Conservation (phyloP, 2,113 vertebrate genomes). For the Nannobrachium achirus region DNA sequence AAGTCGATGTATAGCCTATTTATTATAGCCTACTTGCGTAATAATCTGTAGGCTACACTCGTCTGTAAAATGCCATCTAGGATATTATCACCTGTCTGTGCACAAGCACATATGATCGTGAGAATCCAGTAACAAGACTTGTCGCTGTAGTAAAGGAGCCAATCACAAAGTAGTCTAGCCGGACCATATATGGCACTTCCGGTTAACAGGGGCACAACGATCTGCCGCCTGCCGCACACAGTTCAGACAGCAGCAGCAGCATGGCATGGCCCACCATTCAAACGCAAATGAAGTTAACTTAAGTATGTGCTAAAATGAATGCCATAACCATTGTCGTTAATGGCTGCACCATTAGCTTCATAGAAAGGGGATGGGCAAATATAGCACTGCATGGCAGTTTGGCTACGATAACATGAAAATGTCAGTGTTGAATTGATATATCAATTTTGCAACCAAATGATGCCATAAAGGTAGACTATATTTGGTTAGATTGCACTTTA, state of each 20-base stretch:
- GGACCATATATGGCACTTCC: conserved; percentile 78
- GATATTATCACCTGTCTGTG: conserved; percentile 47
- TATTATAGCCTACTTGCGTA: not conserved
- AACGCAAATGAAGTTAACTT: no score
- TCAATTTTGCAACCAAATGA: no score
- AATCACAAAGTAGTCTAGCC: conserved; percentile 59
- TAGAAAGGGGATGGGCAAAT: no score
- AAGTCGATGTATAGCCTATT: not conserved
- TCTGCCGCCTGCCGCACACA: conserved; percentile 15
- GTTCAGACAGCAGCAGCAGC: conserved; percentile 35
- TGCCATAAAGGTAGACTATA: no score
- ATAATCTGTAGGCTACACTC: conserved; percentile 36
- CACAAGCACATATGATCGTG: conserved; percentile 47
- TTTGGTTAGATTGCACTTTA: no score
- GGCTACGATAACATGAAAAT: no score
- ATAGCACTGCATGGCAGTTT: no score
- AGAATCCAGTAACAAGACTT: conserved; percentile 71
- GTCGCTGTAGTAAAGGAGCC: conserved; percentile 60
- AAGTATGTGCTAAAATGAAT: no score
- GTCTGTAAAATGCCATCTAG: conserved; percentile 11
- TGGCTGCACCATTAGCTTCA: no score
- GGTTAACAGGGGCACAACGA: conserved; percentile 29
- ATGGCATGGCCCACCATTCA: no score
- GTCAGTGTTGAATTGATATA: no score
- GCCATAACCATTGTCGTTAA: no score